phyloP scores from a whole-genome alignment of 2,797 vertebrate species.

The Picus viridis region DNA sequence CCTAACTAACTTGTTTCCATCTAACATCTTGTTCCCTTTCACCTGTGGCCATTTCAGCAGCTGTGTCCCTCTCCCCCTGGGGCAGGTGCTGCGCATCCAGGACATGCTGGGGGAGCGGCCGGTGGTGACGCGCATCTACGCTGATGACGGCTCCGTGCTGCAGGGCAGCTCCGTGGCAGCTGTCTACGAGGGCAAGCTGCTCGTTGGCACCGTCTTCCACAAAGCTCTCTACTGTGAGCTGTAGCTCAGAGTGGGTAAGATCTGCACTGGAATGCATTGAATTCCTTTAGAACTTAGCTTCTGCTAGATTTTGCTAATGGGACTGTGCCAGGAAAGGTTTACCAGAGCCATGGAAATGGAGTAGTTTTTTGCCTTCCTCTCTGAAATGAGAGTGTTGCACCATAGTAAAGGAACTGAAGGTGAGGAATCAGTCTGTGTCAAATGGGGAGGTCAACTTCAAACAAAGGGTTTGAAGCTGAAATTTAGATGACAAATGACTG shows the following conservation, averaged over 20 bases:
- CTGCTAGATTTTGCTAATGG: neutral
- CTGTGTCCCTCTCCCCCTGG: neutral
- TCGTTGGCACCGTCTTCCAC: constrained; percentile 91
- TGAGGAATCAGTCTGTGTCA: neutral
- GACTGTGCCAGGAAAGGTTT: neutral
- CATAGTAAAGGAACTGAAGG: neutral
- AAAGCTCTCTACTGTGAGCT: constrained; percentile 88
- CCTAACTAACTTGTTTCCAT: neutral
- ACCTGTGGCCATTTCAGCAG: fast-evolving
- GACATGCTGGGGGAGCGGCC: constrained; percentile 84
- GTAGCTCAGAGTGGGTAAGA: neutral
- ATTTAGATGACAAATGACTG: neutral
- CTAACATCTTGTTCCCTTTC: neutral
- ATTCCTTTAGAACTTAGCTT: neutral
- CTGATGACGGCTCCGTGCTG: constrained; percentile 86
- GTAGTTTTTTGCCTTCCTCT: neutral
- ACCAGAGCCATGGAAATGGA: neutral
- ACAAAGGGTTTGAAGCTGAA: neutral
- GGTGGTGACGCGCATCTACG: constrained; percentile 81
- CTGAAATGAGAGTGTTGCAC: neutral
- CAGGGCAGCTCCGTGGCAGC: constrained; percentile 87
- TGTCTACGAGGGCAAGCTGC: constrained; percentile 79
- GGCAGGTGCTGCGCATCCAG: constrained; percentile 86
- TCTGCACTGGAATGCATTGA: neutral
- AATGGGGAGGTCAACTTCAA: neutral